These are phyloP conservation scores for Hemithea aestivaria DNA, from an alignment of 2,888 invertebrate species.

Conservation along the genomic window DNA sequence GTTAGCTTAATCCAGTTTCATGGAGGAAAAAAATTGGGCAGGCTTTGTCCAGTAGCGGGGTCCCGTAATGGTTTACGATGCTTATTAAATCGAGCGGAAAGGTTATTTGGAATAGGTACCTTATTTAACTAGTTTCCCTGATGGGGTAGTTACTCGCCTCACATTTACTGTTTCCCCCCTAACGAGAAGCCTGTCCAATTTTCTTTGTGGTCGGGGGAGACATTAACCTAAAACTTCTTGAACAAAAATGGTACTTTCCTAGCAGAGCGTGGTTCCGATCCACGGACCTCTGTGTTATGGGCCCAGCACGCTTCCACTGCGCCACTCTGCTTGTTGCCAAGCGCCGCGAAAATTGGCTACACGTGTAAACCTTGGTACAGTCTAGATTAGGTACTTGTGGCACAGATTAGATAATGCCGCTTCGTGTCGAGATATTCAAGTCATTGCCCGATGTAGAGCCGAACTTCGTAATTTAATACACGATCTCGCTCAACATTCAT, in stretches of 20 bases:
- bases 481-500: neutral
- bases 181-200: slow-evolving; percentile 15
- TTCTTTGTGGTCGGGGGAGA: slow-evolving; percentile 9
- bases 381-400: slow-evolving; percentile 14
- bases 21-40: slow-evolving; percentile 29
- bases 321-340: slow-evolving; percentile 82
- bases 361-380: slow-evolving; percentile 20
- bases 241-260: slow-evolving; percentile 27
- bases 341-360: slow-evolving; percentile 20
- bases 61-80: slow-evolving; percentile 33
- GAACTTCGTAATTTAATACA: no score
- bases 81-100: slow-evolving; percentile 29
- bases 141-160: slow-evolving; percentile 16
- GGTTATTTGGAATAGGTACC: slow-evolving; percentile 26
- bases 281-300: slow-evolving; percentile 95
- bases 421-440: slow-evolving; percentile 12
- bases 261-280: slow-evolving; percentile 91
- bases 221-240: neutral
- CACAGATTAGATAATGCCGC: slow-evolving; percentile 16
- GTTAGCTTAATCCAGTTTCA: slow-evolving; percentile 31
- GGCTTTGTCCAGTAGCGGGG: slow-evolving; percentile 25
- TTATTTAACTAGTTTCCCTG: slow-evolving; percentile 28
- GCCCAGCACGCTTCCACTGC: slow-evolving; percentile 91
- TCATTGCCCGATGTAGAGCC: slow-evolving; percentile 10
- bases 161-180: slow-evolving; percentile 17